Base-by-base conservation (phyloP, 2,888 invertebrate genomes). In the Epicampocera succincta region DNA sequence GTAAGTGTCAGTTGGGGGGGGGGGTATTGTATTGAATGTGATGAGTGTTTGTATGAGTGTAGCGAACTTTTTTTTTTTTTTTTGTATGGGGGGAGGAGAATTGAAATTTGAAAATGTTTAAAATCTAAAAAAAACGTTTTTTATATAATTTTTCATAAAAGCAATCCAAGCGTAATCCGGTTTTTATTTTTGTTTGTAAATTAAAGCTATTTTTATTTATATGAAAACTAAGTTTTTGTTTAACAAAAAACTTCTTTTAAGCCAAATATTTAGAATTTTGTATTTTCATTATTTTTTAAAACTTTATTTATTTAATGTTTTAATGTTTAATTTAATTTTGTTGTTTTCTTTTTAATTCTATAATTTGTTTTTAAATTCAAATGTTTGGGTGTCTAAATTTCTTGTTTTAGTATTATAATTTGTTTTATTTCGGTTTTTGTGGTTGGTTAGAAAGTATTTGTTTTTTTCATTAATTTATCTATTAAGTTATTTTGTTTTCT, bases 111-210 rank as follows among this genome's bases (percentile, higher is more conserved):
- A 54, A 65, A 72, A 33, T 66, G 44, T 54, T 40, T 58, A 46
- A 73, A 63, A 33, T 8, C 52, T 56, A 56, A 56, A 52, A 73
- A 80, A 76, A 9, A 33, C 1, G 15, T 40, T 29, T 58, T 48
- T 12, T 29, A 65, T 58, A 50, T 72, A 38, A 38, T 54, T 78
- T 29, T 66, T 66, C 46, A 25, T 69, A 63, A 69, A 80, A 81
- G 80, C 72, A 68, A 65, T 66, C 66, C 66, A 80, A 80, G 80
- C 80, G 66, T 72, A 76, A 76, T 81, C 76, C 80, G 68, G 11
- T 56, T 50, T 74, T 72, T n/a, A 56, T 9, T 77, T 63, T 13
- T 48, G 2, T 38, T 54, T 25, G 42, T 19, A 65, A 65, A 66
- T 72, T 58, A 78, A 78, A 66, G 65, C 56, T 72, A 12, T 48